Percentiles rank a stretch among this genome's conserved stretches.
Conservation (phyloP, 2,888 invertebrate genomes). For the Allolobophora icterica region DNA sequence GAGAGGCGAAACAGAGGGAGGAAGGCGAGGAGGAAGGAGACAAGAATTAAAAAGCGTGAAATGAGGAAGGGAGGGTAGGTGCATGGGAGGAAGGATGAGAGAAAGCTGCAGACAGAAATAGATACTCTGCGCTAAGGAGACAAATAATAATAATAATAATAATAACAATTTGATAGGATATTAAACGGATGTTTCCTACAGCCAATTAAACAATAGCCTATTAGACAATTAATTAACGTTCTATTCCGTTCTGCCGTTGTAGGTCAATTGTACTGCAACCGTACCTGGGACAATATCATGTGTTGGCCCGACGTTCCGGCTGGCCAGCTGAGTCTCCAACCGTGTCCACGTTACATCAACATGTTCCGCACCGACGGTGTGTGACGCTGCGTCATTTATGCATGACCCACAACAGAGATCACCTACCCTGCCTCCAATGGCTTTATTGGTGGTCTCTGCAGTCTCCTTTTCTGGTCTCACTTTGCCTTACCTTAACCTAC, state of each 20-base stretch:
- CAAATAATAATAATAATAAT: not conserved
- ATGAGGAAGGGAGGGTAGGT: not conserved
- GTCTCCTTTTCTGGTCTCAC: not conserved
- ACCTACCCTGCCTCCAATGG: not conserved
- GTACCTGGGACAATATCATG: slow-evolving; percentile 41
- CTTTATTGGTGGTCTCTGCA: not conserved
- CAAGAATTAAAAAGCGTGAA: not conserved
- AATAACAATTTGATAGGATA: not conserved
- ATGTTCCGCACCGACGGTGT: slow-evolving; percentile 25
- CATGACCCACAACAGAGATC: not conserved
- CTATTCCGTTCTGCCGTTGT: not conserved
- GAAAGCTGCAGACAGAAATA: not conserved
- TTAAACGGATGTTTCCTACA: not conserved
- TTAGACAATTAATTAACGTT: too few species aligned
- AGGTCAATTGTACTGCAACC: slow-evolving; percentile 5
- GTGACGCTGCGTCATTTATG: not conserved
- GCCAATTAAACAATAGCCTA: not conserved
- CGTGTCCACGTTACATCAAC: slow-evolving; percentile 37
- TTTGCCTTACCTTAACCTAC: too few species aligned
- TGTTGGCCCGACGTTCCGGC: slow-evolving; percentile 42
- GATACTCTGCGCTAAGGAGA: not conserved
- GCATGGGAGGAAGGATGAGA: not conserved
- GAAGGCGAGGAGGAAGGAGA: not conserved
- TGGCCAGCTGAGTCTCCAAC: slow-evolving; percentile 32
- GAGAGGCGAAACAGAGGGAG: not conserved